phyloP scores from a whole-genome alignment of 2,888 invertebrate species.

The Euclidia mi region DNA sequence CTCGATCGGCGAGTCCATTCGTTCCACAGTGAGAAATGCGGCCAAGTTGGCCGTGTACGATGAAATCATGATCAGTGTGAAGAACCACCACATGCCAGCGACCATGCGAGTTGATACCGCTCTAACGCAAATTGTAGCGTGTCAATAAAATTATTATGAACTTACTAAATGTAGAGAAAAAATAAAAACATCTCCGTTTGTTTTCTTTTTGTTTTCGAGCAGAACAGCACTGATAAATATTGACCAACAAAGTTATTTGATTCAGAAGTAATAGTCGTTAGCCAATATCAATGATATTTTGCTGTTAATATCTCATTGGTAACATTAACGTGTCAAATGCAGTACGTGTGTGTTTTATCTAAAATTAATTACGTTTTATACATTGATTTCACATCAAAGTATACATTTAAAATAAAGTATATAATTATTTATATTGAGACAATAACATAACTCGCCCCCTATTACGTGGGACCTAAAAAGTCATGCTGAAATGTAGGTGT shows the following conservation, averaged over 20 bases:
- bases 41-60: slow-evolving; percentile 99
- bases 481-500: no score
- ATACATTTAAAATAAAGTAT: no score
- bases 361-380: slow-evolving; percentile 34
- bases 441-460: no score
- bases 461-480: no score
- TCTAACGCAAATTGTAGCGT: slow-evolving; percentile 81
- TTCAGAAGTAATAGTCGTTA: neutral
- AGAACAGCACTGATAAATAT: neutral
- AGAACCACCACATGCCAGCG: slow-evolving; percentile 99
- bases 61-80: slow-evolving; percentile 98
- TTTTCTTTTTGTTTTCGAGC: neutral
- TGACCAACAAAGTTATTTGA: slow-evolving; percentile 1
- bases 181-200: neutral
- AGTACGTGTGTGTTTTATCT: slow-evolving; percentile 34
- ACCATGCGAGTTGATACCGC: slow-evolving; percentile 97
- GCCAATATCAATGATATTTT: no score
- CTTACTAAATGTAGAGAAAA: no score
- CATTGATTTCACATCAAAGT: slow-evolving; percentile 56
- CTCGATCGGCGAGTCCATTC: slow-evolving; percentile 98
- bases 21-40: no score
- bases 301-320: no score
- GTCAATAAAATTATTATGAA: no score
- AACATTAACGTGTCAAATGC: slow-evolving; percentile 23
- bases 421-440: no score